Evolutionary conservation across 1,140 invertebrate genomes (phyloP).

Genomic region (Helicoverpa armigera): DNA sequence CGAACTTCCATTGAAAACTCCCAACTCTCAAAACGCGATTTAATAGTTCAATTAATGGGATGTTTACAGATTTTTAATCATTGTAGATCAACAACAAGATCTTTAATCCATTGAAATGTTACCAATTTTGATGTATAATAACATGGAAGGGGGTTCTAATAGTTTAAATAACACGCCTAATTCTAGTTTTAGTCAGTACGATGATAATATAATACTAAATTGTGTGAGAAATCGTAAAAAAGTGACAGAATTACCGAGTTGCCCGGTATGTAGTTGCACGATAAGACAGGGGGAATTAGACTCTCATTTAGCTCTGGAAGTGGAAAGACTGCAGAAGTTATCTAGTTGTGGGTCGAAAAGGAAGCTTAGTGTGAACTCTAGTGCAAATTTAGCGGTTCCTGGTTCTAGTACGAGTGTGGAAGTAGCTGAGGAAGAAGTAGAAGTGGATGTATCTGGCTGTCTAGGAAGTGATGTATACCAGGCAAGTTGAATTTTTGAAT

Average conservation of each 20-base stretch:
- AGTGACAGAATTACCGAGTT: constrained; percentile 78
- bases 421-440: constrained; percentile 72
- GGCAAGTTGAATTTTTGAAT: constrained; percentile 59
- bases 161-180: constrained; percentile 64
- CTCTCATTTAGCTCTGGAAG: constrained; percentile 77
- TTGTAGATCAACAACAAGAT: constrained; percentile 59
- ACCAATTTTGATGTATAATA: constrained; percentile 78
- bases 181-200: constrained; percentile 67
- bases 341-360: constrained; percentile 71
- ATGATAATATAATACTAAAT: constrained; percentile 80
- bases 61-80: constrained; percentile 77
- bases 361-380: constrained; percentile 69
- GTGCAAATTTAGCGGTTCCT: constrained; percentile 61
- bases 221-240: constrained; percentile 82
- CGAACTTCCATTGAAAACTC: constrained; percentile 67
- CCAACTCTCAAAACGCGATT: constrained; percentile 58
- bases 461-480: constrained; percentile 83
- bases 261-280: constrained; percentile 85
- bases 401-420: constrained; percentile 73
- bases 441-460: constrained; percentile 79
- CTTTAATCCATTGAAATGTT: constrained; percentile 73
- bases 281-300: constrained; percentile 81
- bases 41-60: constrained; percentile 65
- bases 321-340: constrained; percentile 80
- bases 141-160: constrained; percentile 78